Conservation (phyloP, 2,113 vertebrate species). For the Casuarius casuarius region DNA sequence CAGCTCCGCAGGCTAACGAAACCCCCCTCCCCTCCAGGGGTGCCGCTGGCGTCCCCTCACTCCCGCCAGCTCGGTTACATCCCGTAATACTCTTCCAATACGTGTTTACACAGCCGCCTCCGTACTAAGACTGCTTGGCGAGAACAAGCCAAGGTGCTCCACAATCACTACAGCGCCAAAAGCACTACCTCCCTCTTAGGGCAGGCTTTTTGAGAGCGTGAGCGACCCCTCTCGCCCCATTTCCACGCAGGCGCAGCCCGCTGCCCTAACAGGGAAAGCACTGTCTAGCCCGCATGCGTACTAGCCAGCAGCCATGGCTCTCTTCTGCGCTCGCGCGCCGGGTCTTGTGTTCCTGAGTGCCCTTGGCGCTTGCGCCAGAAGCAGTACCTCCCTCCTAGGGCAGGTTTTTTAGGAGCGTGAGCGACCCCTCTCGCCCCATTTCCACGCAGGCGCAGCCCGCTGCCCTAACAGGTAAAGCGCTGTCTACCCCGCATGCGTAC, state of each 20-base stretch:
- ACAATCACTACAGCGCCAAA: accelerated
- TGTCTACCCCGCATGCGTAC: background rate
- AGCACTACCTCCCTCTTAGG: accelerated
- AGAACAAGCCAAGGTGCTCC: accelerated
- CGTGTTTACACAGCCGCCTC: background rate
- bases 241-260: background rate
- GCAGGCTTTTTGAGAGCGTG: accelerated
- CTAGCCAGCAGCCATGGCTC: accelerated
- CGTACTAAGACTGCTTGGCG: accelerated
- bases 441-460: background rate
- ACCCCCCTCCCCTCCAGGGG: background rate
- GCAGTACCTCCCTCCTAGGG: accelerated
- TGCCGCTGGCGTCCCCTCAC: accelerated
- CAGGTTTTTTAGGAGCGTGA: accelerated
- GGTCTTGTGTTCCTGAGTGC: background rate
- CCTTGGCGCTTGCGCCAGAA: background rate
- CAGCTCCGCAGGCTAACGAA: background rate
- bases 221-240: accelerated
- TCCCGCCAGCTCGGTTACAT: background rate
- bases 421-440: accelerated
- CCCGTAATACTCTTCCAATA: background rate
- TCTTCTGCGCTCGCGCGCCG: background rate
- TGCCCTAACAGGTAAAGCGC: accelerated
- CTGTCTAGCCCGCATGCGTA: background rate
- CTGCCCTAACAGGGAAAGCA: accelerated